Percentiles rank a stretch among this genome's conserved stretches.
These are phyloP conservation scores for Riptortus pedestris DNA, from an alignment of 1,140 invertebrate genomes.

Conservation along the genomic window DNA sequence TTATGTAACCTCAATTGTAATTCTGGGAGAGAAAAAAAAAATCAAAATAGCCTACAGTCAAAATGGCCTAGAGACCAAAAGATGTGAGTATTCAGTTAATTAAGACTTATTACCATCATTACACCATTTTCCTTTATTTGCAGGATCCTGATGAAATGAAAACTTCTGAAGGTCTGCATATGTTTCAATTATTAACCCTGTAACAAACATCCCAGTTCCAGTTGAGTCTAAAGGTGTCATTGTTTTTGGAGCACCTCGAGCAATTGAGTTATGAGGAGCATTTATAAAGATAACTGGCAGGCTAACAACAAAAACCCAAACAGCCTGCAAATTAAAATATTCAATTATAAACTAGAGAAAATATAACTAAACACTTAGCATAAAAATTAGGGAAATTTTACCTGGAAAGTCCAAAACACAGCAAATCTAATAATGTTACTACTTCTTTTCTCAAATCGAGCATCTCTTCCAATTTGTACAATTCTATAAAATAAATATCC, in stretches of 20 bases:
- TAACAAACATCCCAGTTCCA: conserved; percentile 69
- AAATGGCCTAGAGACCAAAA: no score
- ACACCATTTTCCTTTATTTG: conserved; percentile 80
- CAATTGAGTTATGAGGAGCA: conserved; percentile 67
- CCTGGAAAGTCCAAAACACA: conserved; percentile 85
- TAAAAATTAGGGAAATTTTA: no score
- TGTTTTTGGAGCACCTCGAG: conserved; percentile 54
- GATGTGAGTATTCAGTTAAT: no score
- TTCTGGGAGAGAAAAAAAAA: no score
- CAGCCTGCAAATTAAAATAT: conserved; percentile 48
- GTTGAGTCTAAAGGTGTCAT: conserved; percentile 75
- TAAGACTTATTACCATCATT: conserved; percentile 67
- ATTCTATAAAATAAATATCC: conserved; percentile 79
- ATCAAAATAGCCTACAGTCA: no score
- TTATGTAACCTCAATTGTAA: no score
- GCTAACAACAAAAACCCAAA: conserved; percentile 88
- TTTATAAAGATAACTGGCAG: conserved; percentile 85
- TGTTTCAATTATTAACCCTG: conserved; percentile 75
- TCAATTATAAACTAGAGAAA: no score
- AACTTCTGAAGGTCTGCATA: conserved; percentile 88
- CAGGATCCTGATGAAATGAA: conserved; percentile 71
- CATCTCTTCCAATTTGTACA: conserved; percentile 78
- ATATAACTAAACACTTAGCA: neutral
- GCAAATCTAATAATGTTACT: conserved; percentile 77
- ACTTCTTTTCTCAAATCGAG: conserved; percentile 77